These are phyloP conservation scores for Peromyscus attwateri DNA, from an alignment of 2,797 vertebrate species.

Conservation along the genomic window DNA sequence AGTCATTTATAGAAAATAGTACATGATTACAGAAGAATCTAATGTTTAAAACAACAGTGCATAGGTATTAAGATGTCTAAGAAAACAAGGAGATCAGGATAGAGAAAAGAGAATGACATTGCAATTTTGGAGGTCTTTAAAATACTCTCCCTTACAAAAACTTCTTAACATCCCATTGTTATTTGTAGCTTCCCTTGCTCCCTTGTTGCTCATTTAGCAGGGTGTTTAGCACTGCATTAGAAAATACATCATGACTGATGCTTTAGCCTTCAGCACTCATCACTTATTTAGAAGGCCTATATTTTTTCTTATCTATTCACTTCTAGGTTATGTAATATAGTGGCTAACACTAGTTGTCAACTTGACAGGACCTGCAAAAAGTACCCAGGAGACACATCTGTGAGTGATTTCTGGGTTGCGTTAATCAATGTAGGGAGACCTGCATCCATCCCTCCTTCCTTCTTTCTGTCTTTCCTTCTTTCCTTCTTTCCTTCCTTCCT, in stretches of 20 bases:
- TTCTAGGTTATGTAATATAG: not conserved
- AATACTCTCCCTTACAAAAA: not conserved
- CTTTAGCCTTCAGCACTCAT: not conserved
- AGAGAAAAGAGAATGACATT: not conserved
- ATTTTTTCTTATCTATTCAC: not conserved
- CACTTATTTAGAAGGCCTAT: not conserved
- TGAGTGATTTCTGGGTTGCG: not conserved
- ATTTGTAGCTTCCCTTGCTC: not conserved
- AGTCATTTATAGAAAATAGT: slow-evolving; percentile 9
- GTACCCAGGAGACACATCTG: not conserved
- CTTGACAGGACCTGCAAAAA: not conserved
- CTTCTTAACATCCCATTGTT: not conserved
- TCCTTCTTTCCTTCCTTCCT: too few species aligned
- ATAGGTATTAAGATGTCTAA: slow-evolving; percentile 27
- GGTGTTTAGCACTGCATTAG: accelerated
- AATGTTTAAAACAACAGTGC: not conserved
- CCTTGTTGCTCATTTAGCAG: not conserved
- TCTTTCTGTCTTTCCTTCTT: too few species aligned
- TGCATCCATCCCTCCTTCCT: not conserved
- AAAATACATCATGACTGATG: not conserved
- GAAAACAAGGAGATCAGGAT: not conserved
- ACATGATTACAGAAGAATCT: slow-evolving; percentile 34
- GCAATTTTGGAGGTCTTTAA: not conserved
- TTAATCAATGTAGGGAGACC: not conserved
- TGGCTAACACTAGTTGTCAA: not conserved